Percentiles rank a stretch among this genome's conserved stretches.
Conservation (phyloP, 2,797 vertebrate species). For the Danio choprae region DNA sequence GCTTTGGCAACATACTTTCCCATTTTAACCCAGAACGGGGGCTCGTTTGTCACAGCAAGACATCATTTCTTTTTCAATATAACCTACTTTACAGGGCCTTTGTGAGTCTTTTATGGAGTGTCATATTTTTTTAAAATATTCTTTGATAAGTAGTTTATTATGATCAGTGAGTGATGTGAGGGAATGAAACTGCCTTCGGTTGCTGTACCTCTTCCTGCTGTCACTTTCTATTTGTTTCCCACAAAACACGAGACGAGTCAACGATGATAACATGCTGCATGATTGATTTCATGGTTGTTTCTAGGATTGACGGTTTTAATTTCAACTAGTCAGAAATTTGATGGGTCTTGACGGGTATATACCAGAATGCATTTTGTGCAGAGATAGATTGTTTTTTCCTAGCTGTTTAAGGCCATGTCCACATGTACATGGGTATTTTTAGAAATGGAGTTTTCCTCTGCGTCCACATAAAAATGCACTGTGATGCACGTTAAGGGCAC, state of each 20-base stretch:
- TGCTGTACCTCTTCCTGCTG: constrained; percentile 9
- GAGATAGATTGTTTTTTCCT: constrained; percentile 15
- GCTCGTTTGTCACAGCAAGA: not conserved
- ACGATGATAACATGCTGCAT: not conserved
- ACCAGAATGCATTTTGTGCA: not conserved
- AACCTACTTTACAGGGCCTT: not conserved
- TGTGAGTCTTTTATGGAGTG: not conserved
- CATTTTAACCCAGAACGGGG: not conserved
- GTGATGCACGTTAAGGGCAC: no score
- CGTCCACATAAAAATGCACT: no score
- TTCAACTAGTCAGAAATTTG: constrained; percentile 4
- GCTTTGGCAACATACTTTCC: not conserved
- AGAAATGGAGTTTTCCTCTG: no score
- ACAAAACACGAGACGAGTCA: constrained; percentile 12
- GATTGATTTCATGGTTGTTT: constrained; percentile 7
- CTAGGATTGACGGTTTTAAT: not conserved
- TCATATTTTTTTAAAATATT: constrained; percentile 19
- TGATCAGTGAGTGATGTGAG: constrained; percentile 12
- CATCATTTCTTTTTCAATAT: constrained; percentile 14
- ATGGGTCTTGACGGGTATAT: constrained; percentile 4
- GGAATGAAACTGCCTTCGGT: constrained; percentile 31
- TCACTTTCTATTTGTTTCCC: constrained; percentile 41
- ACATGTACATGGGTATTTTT: no score
- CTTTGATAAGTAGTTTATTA: constrained; percentile 24
- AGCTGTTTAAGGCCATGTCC: not conserved